A percentile compares a stretch with the other conserved stretches of the same genome.
These are phyloP conservation scores for Ptyas mucosa DNA, from an alignment of 2,113 vertebrate species.

Conservation along the genomic window DNA sequence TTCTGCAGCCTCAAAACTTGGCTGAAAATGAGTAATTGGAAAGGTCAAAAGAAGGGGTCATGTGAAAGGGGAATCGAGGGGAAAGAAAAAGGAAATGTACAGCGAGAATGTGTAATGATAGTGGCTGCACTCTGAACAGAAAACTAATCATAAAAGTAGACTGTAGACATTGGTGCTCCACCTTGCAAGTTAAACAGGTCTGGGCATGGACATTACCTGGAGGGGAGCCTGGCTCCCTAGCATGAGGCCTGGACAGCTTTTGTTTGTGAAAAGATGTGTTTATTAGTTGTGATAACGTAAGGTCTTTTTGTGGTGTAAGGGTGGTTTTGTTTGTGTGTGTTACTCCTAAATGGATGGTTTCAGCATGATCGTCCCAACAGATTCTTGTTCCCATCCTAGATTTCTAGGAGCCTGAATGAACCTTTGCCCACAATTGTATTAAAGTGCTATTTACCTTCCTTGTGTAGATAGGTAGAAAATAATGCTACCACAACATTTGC, in stretches of 20 bases:
- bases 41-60: background rate
- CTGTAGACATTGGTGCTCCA: background rate
- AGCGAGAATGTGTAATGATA: background rate
- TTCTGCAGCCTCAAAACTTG: background rate
- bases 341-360: background rate
- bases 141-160: background rate
- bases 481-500: background rate
- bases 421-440: background rate
- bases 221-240: background rate
- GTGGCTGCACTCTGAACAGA: background rate
- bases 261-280: background rate
- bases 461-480: background rate
- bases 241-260: background rate
- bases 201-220: background rate
- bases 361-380: background rate
- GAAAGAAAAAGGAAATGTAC: background rate
- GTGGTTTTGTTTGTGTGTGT: background rate
- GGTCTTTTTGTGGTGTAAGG: background rate
- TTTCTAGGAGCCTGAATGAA: background rate
- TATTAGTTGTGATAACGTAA: background rate
- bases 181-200: background rate
- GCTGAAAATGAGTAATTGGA: constrained; percentile 2
- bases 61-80: background rate
- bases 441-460: background rate
- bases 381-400: background rate